Evolutionary conservation across 2,888 invertebrate genomes (phyloP), one percentile per base, ranked within the genome.

Genomic region (Prosapia bicincta): DNA sequence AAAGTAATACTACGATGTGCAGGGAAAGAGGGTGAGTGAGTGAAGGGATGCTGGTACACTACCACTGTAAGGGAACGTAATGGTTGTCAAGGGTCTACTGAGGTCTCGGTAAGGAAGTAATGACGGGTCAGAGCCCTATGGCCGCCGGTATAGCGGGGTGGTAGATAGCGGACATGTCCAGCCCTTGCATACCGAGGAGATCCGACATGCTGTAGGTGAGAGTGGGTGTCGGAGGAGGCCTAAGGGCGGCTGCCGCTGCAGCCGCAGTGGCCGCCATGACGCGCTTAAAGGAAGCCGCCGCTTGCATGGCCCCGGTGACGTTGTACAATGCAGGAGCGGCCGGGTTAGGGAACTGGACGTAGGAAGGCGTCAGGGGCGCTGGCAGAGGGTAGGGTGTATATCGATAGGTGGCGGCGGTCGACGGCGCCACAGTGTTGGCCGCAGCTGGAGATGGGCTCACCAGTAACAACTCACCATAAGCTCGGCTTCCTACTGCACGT

Each of bases 401-500:
- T 65, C 74, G 76, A 66, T 73, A 76, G 75, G 72, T 74, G 74
- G 78, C 74, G 23, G 38, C 69, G 76, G 75, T 78, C 75, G 67
- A 77, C 76, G 70, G 77, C 74, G 79, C 75, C 78, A 38, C 69
- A 26, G 20, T 67, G 74, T 78, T 75, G 69, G 77, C 79, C 13
- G 76, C 15, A 79, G 81, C 80, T 80, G 77, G 43, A 71, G 76
- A 30, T 67, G 91, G 90, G 88, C 92, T 90, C 88, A 91, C 90
- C 89, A 92, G 92, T 91, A 95, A 91, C 91, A 95, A 96, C 96
- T 96, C 96, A 97, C 96, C 96, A 92, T 96, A 97, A 89, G 96
- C 94, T 88, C 96, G 95, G 88, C 96, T 93, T 83, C 95, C 95
- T 84, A 96, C 95, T 86, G 96, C 96, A 86, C 96, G 92, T 88